Base-by-base conservation (phyloP, 1,140 invertebrate species). In the Hypothenemus hampei region DNA sequence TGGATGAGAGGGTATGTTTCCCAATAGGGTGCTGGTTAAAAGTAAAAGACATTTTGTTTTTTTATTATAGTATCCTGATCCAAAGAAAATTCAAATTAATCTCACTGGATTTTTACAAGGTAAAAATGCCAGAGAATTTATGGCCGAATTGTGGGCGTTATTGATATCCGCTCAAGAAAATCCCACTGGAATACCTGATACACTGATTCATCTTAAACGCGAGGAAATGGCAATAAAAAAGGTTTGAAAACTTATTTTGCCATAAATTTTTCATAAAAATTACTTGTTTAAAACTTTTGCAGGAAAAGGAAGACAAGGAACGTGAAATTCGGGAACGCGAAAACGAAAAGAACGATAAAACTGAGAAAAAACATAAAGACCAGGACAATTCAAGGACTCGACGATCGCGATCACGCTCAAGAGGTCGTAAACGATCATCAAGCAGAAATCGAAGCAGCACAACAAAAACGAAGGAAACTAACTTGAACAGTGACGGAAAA, bases 21-120 rank as follows among this genome's bases (percentile, higher is more conserved):
- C n/a, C n/a, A n/a, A n/a, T n/a, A n/a, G n/a, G 15, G 15, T n/a
- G 8, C 16, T 37, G 15, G 16, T 41, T 54, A 19, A 18, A 16
- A 10, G 73, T 69, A 69, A 67, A 55, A 71, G 64, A 58, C 41
- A 55, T 54, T 40, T 51, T 40, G 40, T 29, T 4, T 36, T 11
- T 37, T 40, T 11, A 26, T 10, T 78, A 70, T 73, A 87, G 85
- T 89, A 83, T 77, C 93, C 96, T 16, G 95, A 98, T 79, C 94
- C 94, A 29, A 93, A 94, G 73, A 91, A 96, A 73, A 98, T 99
- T 86, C 97, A 99, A 80, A 99, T 99, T 65, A 99, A 98, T 75
- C 77, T 99, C 66, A 99, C 97, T 26, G 97, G 97, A 8, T 99
- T 99, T 74, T 76, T 99, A 20, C 98, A 99, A 75, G 94, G 93